Percentiles rank a stretch among this genome's conserved stretches.
phyloP scores from a whole-genome alignment of 2,113 vertebrate species.

The Clinocottus analis region DNA sequence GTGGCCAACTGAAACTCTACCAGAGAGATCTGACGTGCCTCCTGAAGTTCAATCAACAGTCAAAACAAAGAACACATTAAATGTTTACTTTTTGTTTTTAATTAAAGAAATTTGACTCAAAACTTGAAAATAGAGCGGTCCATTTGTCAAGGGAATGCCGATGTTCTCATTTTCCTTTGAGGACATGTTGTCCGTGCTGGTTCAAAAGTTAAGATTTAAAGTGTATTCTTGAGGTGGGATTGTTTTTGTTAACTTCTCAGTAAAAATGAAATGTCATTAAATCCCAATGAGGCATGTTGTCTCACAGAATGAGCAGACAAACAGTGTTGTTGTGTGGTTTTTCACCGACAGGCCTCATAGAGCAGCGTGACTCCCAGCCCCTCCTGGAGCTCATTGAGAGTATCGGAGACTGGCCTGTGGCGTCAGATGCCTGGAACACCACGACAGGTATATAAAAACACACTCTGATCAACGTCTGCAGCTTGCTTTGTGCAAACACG shows the following conservation, averaged over 20 bases:
- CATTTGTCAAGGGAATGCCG: not conserved
- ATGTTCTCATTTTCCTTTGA: not conserved
- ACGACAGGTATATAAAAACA: slow-evolving; percentile 72
- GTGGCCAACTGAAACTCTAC: not conserved
- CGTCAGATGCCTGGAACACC: slow-evolving; percentile 88
- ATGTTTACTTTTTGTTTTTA: too few species aligned
- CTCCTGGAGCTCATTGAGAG: slow-evolving; percentile 86
- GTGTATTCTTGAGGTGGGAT: not conserved
- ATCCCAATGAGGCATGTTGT: not conserved
- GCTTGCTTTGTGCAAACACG: slow-evolving; percentile 10
- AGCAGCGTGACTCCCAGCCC: slow-evolving; percentile 90
- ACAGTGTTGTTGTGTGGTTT: not conserved
- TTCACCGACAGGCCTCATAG: slow-evolving; percentile 86
- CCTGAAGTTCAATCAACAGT: not conserved
- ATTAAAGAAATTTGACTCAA: not conserved
- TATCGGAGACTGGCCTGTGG: slow-evolving; percentile 94
- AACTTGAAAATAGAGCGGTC: not conserved
- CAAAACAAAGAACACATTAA: not conserved
- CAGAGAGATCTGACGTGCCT: not conserved
- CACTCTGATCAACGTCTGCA: slow-evolving; percentile 11
- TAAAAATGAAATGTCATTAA: not conserved
- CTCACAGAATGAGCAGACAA: not conserved
- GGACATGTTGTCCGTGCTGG: not conserved
- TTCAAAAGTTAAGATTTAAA: not conserved
- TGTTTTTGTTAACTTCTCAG: not conserved